Conservation (phyloP, 2,888 invertebrate genomes). For the Dioctria rufipes region DNA sequence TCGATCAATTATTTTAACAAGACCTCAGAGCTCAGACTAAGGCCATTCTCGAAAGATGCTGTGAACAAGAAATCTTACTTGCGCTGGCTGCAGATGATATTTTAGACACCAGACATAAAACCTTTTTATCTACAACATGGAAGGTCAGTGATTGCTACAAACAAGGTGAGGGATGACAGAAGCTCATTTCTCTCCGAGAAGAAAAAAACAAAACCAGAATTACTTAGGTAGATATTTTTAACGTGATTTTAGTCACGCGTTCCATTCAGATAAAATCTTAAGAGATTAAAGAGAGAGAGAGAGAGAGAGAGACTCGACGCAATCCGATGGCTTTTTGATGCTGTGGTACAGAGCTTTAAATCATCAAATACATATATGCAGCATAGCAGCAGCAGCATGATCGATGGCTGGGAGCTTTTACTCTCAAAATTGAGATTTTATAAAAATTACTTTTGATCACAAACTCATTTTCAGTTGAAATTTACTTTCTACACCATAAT, state of each 20-base stretch:
- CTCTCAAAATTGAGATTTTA: background rate
- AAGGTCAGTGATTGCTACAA: conserved; percentile 24
- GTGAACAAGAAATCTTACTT: background rate
- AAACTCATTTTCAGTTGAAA: background rate
- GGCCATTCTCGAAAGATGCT: background rate
- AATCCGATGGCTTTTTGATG: no score
- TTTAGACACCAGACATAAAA: conserved; percentile 10
- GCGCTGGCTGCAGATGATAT: background rate
- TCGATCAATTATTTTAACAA: background rate
- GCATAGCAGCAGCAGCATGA: background rate
- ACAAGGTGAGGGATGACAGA: background rate
- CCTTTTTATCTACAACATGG: background rate
- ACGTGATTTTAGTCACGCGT: conserved; percentile 15
- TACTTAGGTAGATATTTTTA: background rate
- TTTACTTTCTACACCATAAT: background rate
- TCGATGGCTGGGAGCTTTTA: background rate
- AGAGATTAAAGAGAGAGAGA: no score
- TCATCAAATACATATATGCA: background rate
- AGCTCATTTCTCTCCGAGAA: background rate
- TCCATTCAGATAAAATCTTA: background rate
- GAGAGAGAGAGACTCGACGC: no score
- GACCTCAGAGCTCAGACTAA: background rate
- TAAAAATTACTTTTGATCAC: no score
- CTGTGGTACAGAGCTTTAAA: background rate
- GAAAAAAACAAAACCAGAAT: background rate